These are phyloP conservation scores for Ariopsis seemanni DNA, from an alignment of 2,113 vertebrate species.

Conservation along the genomic window DNA sequence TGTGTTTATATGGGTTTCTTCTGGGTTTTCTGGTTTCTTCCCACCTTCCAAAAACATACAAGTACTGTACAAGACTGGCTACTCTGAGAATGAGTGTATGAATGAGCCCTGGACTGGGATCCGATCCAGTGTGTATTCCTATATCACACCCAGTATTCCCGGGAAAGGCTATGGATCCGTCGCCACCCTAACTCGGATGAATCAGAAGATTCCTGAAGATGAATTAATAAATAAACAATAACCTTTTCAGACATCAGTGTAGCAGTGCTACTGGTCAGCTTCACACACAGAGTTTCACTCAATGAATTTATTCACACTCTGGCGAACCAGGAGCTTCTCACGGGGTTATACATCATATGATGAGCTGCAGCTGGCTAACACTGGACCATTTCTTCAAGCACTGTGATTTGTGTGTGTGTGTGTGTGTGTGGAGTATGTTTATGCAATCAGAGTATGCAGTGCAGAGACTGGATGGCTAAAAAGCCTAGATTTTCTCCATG, in stretches of 20 bases:
- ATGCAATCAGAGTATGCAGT: not conserved
- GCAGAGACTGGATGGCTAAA: not conserved
- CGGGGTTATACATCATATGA: not conserved
- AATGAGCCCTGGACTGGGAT: not conserved
- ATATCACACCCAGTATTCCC: not conserved
- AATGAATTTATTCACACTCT: not conserved
- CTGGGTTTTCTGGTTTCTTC: not conserved
- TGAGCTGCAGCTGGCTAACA: not conserved
- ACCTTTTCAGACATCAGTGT: no score
- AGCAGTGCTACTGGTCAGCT: not conserved
- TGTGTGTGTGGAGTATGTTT: not conserved
- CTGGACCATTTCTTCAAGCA: not conserved
- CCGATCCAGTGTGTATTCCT: not conserved
- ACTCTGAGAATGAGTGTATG: not conserved
- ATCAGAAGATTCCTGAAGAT: not conserved
- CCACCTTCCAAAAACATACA: no score
- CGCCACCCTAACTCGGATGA: not conserved
- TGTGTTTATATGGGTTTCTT: not conserved
- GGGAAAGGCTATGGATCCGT: not conserved
- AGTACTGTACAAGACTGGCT: not conserved
- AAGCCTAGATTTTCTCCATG: not conserved
- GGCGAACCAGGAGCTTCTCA: not conserved
- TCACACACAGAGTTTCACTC: no score
- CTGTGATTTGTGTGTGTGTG: not conserved
- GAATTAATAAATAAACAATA: not conserved